Evolutionary conservation across 2,797 vertebrate genomes (phyloP), one percentile per base, ranked within the genome.

Genomic region (Toxotes lorentzi): DNA sequence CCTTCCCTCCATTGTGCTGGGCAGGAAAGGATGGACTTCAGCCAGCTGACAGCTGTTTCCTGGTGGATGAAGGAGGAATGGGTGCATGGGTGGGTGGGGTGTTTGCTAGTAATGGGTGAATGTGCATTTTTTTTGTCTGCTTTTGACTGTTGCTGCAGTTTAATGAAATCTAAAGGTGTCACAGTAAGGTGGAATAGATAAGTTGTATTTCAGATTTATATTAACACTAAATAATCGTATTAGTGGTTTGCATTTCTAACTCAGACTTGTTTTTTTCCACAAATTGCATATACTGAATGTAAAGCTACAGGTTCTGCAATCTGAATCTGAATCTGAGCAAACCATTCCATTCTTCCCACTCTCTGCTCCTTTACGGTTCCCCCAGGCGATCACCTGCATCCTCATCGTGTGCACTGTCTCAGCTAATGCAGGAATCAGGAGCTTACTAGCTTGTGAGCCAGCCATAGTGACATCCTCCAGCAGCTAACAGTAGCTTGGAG

Each of bases 1-100:
- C 88, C 96, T 98, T 97, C 97, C 97, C 94, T 95, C 93, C 93
- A 98, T 98, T 98, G 97, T 98, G 91, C 19, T 56, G 89, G 91
- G 78, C 93, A 95, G 96, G 96, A 97, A 96, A 95, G 94, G 96
- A 96, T 94, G 95, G 95, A 91, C 91, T 90, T 87, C 73, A 89
- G 93, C 95, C 95, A 96, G 93, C 94, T n/a, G 88, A 94, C 95
- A 94, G 90, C 93, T 11, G 73, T 95, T 98, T 98, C 96, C 96
- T 96, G 87, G 82, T 89, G 87, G 82, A 88, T 90, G 89, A 74
- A 82, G 89, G 86, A 90, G 90, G 86, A 85, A 85, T 86, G 86
- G 87, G 66, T 86, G 88, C 50, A 85, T 86, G 87, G 82, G 89
- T 81, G 84, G 34, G 73, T 61, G 58, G 53, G 48, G 54, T 66